phyloP scores from a whole-genome alignment of 2,888 invertebrate genomes.

The Glaucopsyche alexis region DNA sequence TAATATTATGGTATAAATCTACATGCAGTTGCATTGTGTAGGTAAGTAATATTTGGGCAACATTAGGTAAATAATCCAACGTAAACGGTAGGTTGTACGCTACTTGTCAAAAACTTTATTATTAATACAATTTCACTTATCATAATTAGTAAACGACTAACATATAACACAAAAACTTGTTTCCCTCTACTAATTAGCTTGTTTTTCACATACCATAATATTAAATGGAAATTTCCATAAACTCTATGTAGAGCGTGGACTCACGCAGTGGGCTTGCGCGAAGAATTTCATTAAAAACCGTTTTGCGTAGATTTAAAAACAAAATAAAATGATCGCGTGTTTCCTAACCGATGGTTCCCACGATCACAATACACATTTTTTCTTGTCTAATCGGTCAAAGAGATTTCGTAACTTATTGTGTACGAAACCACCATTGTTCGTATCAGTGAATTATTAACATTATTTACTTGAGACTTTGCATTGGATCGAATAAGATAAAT shows the following conservation, averaged over 20 bases:
- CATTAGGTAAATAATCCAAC: too few species aligned
- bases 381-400: constrained; percentile 62
- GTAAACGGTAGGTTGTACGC: too few species aligned
- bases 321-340: constrained; percentile 38
- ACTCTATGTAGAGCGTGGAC: constrained; percentile 2
- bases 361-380: constrained; percentile 64
- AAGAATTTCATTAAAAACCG: constrained; percentile 7
- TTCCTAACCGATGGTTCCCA: constrained; percentile 55
- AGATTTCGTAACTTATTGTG: constrained; percentile 69
- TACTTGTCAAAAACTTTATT: too few species aligned
- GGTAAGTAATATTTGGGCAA: too few species aligned
- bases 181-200: neutral
- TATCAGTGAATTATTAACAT: constrained; percentile 24
- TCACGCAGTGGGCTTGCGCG: neutral
- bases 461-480: constrained; percentile 17
- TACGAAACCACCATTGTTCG: constrained; percentile 38
- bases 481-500: neutral
- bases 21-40: too few species aligned
- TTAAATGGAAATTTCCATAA: neutral
- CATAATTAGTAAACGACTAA: neutral
- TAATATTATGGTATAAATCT: too few species aligned
- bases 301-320: constrained; percentile 29
- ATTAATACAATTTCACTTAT: too few species aligned
- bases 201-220: constrained; percentile 2
- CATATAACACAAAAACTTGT: neutral